A percentile compares a stretch with the other conserved stretches of the same genome.
Conservation (phyloP, 2,888 invertebrate species). For the Altica lythri region DNA sequence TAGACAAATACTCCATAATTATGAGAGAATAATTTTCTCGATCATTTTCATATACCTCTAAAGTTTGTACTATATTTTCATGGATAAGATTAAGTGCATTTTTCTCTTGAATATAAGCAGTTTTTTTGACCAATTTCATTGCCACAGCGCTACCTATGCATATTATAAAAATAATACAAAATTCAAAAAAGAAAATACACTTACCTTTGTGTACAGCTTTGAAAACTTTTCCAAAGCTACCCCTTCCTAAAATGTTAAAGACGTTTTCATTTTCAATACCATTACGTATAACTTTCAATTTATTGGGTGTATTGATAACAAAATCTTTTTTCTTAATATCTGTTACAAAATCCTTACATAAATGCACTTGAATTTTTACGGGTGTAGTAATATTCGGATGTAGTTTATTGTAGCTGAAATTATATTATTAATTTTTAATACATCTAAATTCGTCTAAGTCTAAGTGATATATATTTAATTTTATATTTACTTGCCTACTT, state of each 20-base stretch:
- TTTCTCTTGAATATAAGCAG: slow-evolving; percentile 38
- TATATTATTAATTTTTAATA: too few relatives aligned
- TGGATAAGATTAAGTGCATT: slow-evolving; percentile 48
- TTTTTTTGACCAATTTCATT: slow-evolving; percentile 48
- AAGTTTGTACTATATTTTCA: slow-evolving; percentile 47
- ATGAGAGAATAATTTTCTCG: slow-evolving; percentile 45
- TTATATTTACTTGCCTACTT: too few relatives aligned
- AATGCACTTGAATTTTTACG: slow-evolving; percentile 31
- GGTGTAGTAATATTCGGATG: too few relatives aligned
- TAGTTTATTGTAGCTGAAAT: too few relatives aligned
- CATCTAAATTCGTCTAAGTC: too few relatives aligned
- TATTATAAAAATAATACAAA: slow-evolving; percentile 23
- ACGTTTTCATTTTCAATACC: slow-evolving; percentile 41
- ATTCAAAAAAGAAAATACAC: neutral
- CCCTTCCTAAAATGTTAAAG: slow-evolving; percentile 49
- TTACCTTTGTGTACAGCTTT: slow-evolving; percentile 50
- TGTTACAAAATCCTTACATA: neutral
- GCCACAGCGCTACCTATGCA: slow-evolving; percentile 49
- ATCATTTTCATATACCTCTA: slow-evolving; percentile 45
- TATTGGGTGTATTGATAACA: slow-evolving; percentile 45
- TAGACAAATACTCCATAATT: slow-evolving; percentile 50
- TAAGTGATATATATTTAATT: too few relatives aligned
- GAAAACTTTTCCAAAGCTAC: slow-evolving; percentile 53
- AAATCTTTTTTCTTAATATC: slow-evolving; percentile 25
- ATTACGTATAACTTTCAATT: slow-evolving; percentile 43